Evolutionary conservation across 2,888 invertebrate species (phyloP), one percentile per base, ranked within the genome.

Genomic region (Rhamnusium bicolor): DNA sequence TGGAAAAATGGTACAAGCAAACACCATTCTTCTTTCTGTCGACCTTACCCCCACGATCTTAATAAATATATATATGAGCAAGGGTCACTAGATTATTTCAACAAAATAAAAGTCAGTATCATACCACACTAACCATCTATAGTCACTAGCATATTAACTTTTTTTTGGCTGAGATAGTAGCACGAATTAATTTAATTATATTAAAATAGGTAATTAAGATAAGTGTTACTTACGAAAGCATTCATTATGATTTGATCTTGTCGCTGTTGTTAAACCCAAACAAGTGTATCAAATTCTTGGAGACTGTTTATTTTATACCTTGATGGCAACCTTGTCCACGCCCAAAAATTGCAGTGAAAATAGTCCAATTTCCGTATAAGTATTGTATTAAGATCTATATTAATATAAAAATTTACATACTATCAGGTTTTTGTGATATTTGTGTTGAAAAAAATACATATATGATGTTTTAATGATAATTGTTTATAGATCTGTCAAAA

Each of bases 271-370:
- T 71, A 76, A 80, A 82, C 81, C 82, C 80, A 81, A 81, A 83
- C 80, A 78, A 83, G 81, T 83, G 79, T 82, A 79, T 79, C 78
- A 73, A 74, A 79, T 75, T 74, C 72, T 70, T 69, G 65, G 71
- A 62, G 56, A 73, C 72, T 74, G 71, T 76, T 70, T 69, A 74
- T 76, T 82, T 81, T 82, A 82, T 82, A 82, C 71, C 53, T 68
- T 69, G 70, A 76, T 73, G 53, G 67, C 76, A 82, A 79, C 82
- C 82, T 82, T 82, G 78, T 75, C 75, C 79, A 78, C 81, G 79
- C 81, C 81, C 79, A 76, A 79, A 79, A 73, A 71, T 74, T 61
- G 58, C 67, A 72, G 73, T 67, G 49, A 66, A 71, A 75, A 72
- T 72, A 54, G 67, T 66, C 65, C 56, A 58, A 60, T 71, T 71